phyloP scores from a whole-genome alignment of 2,888 invertebrate species.

The Ophion slaviceki region DNA sequence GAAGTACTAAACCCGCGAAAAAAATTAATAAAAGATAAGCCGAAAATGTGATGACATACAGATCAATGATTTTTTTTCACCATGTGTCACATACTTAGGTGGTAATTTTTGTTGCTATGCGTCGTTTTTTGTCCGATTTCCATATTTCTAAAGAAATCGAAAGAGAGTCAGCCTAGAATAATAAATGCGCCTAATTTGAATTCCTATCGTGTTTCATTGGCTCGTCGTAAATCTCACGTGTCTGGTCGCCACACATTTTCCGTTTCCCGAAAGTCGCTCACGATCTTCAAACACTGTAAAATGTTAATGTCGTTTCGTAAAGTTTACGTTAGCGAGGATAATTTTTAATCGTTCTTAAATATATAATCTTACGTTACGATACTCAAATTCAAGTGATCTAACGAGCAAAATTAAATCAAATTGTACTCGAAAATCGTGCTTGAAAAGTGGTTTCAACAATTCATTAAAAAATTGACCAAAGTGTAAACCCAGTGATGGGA shows the following conservation, averaged over 20 bases:
- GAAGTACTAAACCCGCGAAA: too few species aligned
- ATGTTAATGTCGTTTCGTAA: background rate
- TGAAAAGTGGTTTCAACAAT: constrained; percentile 10
- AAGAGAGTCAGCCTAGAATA: background rate
- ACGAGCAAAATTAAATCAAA: background rate
- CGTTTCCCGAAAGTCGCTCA: background rate
- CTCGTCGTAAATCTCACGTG: background rate
- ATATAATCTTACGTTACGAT: background rate
- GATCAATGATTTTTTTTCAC: background rate
- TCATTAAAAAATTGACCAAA: constrained; percentile 45
- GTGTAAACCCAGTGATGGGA: constrained; percentile 14
- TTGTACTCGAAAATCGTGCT: background rate
- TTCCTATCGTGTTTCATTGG: background rate
- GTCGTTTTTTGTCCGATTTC: background rate
- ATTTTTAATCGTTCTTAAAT: background rate
- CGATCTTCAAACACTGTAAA: background rate
- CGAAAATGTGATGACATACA: too few species aligned
- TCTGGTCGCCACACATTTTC: background rate
- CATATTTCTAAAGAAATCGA: background rate
- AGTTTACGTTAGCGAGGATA: background rate
- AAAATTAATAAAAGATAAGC: too few species aligned
- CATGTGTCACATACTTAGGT: background rate
- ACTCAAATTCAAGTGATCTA: too few species aligned
- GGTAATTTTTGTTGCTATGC: background rate
- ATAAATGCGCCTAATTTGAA: background rate